Conservation (phyloP, 2,113 vertebrate species). For the Cebus imitator region DNA sequence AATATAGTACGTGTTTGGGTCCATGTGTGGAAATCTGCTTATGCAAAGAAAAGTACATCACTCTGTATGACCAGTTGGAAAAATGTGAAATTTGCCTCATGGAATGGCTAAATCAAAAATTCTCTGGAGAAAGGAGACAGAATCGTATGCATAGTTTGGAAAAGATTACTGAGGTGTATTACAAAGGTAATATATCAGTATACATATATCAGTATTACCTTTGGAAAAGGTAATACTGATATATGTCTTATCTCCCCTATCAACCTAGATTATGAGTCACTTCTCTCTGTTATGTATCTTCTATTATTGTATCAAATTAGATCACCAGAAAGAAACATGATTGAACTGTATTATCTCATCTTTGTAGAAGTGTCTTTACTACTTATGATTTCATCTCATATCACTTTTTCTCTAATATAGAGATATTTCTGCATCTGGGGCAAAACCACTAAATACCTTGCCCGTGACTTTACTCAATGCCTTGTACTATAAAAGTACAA, state of each 20-base stretch:
- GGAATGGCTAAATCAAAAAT: background rate
- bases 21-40: background rate
- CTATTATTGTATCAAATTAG: slow-evolving; percentile 40
- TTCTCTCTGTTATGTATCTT: background rate
- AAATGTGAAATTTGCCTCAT: background rate
- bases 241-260: background rate
- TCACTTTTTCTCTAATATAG: background rate
- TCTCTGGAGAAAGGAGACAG: background rate
- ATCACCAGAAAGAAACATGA: slow-evolving; percentile 35
- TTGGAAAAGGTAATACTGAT: background rate
- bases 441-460: background rate
- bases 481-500: background rate
- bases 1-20: background rate
- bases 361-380: background rate
- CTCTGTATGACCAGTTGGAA: background rate
- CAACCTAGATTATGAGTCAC: background rate
- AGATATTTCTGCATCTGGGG: background rate
- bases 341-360: slow-evolving; percentile 15
- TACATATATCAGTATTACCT: too few species aligned
- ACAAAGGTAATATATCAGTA: too few species aligned
- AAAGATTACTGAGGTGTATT: background rate
- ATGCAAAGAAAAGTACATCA: background rate
- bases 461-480: background rate
- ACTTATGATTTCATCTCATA: background rate
- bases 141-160: background rate